Base-by-base conservation (phyloP, 2,113 vertebrate species). In the human region DNA sequence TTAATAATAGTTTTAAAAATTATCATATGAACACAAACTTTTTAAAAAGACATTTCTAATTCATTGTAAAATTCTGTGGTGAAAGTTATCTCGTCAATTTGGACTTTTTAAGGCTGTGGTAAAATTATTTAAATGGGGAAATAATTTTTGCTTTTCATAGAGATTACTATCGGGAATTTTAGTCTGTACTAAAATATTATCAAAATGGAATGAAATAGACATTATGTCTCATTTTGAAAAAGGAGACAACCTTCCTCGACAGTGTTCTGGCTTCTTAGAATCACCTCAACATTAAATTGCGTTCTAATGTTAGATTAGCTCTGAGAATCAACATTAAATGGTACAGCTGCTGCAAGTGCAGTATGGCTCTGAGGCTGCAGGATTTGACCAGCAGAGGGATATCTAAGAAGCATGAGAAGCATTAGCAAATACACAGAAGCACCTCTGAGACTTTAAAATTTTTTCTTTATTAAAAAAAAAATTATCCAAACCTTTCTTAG, bases 1-100 rank as follows among this genome's bases (percentile, higher is more conserved):
- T 92, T 89, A 88, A 43, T 66, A 68, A 38, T 93, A 57, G 11
- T 72, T 87, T 30, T 45, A 96, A 20, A 84, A 43, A 94, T 84
- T 32, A 75, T 88, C 79, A 72, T 38, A 35, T 73, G 93, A 43
- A 40, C 78, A 55, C 55, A 66, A 48, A 64, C 23, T 45, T 20
- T 2, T 0, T 73, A 25, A 93, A 76, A 88, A 73, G 20, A 32
- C 4, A 35, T 72, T 80, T 95, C 43, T 94, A 88, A 38, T 76
- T 95, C 32, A 87, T 64, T 91, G 80, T 75, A 14, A 92, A 89
- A 72, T 84, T 81, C 6, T 84, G 1, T 68, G 72, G 22, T 55
- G 83, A 64, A 87, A 80, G 22, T 90, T 38, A 75, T 76, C 22
- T 75, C 79, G 5, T 93, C 55, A 38, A 5, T 73, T 76, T 84